Conservation (phyloP, 2,797 vertebrate species). For the Ispidina lecontei region DNA sequence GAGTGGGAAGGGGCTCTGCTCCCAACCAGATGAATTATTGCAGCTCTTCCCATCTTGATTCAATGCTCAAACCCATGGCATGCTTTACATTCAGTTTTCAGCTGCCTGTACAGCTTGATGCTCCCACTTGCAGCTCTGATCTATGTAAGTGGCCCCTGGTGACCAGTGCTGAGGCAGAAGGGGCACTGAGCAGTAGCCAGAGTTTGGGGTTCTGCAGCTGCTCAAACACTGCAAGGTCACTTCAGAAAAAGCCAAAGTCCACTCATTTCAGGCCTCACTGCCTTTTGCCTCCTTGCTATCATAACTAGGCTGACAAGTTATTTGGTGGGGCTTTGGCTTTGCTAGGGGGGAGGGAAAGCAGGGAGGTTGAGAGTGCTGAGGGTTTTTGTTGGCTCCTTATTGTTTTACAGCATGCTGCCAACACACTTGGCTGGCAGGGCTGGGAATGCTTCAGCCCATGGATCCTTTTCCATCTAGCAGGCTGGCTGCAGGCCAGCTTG, state of each 20-base stretch:
- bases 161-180: background rate
- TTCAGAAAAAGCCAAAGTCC: conserved; percentile 14
- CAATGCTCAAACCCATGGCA: background rate
- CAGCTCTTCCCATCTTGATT: background rate
- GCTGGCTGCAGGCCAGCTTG: conserved; percentile 6
- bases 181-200: background rate
- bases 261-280: conserved; percentile 15
- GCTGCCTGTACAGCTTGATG: background rate
- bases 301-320: background rate
- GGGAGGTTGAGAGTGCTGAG: background rate
- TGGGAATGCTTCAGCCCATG: background rate
- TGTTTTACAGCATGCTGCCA: background rate
- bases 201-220: background rate
- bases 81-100: background rate
- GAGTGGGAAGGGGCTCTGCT: background rate
- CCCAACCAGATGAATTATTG: background rate
- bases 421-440: background rate
- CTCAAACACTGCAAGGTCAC: conserved; percentile 8
- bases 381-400: background rate
- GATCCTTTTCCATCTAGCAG: conserved; percentile 20
- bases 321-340: background rate
- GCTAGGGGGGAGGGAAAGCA: background rate
- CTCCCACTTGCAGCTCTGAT: background rate
- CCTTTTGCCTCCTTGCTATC: background rate
- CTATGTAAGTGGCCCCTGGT: background rate